A percentile compares a stretch with the other conserved stretches of the same genome.
These are phyloP conservation scores for Hoplias malabaricus DNA, from an alignment of 2,113 vertebrate genomes.

Conservation along the genomic window DNA sequence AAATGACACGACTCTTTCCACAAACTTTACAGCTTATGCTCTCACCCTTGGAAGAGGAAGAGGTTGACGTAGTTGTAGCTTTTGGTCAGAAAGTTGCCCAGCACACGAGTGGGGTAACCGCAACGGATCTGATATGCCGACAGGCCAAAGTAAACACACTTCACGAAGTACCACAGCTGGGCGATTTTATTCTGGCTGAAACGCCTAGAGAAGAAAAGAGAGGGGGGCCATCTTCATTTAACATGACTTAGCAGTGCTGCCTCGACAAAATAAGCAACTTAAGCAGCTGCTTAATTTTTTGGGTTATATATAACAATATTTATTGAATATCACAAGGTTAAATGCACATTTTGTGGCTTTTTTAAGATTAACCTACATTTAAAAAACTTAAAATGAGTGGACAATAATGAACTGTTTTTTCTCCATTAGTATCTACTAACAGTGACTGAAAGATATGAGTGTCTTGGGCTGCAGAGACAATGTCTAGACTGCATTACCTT, in stretches of 20 bases:
- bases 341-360: too few relatives aligned
- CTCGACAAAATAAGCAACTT: neutral
- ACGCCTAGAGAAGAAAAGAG: conserved; percentile 73
- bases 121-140: conserved; percentile 99
- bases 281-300: too few relatives aligned
- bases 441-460: neutral
- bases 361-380: too few relatives aligned
- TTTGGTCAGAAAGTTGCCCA: conserved; percentile 99
- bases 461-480: neutral
- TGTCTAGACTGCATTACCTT: conserved; percentile 74
- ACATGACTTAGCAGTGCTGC: neutral
- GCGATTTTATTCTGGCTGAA: conserved; percentile 95
- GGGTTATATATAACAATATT: too few relatives aligned
- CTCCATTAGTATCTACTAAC: too few relatives aligned
- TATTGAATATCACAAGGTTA: too few relatives aligned
- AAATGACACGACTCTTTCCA: neutral
- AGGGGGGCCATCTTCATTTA: neutral
- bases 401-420: too few relatives aligned
- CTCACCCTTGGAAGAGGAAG: conserved; percentile 98
- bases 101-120: conserved; percentile 94
- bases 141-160: conserved; percentile 96
- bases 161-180: conserved; percentile 99
- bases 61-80: conserved; percentile 98
- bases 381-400: too few relatives aligned
- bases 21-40: neutral